phyloP scores from a whole-genome alignment of 2,797 vertebrate genomes.

The Epinephelus coioides region DNA sequence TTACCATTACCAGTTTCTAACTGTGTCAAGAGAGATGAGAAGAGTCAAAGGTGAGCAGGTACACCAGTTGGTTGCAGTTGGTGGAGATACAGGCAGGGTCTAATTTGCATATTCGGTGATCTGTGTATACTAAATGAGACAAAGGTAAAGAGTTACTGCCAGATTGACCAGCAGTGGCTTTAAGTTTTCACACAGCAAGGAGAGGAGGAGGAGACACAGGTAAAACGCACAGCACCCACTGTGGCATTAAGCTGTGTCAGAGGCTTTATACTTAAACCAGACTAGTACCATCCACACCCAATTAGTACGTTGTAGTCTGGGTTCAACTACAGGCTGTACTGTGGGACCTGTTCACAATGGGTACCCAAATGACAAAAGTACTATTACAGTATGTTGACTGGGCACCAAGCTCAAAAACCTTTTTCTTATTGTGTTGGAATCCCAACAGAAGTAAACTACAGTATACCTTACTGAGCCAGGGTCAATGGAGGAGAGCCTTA shows the following conservation, averaged over 20 bases:
- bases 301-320: slow-evolving; percentile 7
- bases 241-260: slow-evolving; percentile 6
- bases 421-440: slow-evolving; percentile 33
- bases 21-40: too few relatives aligned
- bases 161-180: too few relatives aligned
- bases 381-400: slow-evolving; percentile 12
- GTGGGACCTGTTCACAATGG: slow-evolving; percentile 24
- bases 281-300: slow-evolving; percentile 7
- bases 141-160: background rate
- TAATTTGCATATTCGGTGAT: background rate
- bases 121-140: background rate
- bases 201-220: too few relatives aligned
- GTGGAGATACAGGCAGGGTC: too few relatives aligned
- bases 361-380: slow-evolving; percentile 23
- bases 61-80: too few relatives aligned
- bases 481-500: slow-evolving; percentile 58
- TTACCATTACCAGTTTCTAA: too few relatives aligned
- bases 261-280: slow-evolving; percentile 6
- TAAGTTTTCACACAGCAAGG: too few relatives aligned
- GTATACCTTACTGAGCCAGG: slow-evolving; percentile 43
- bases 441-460: slow-evolving; percentile 28
- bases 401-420: slow-evolving; percentile 21
- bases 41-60: too few relatives aligned
- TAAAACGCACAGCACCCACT: too few relatives aligned
- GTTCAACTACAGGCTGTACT: slow-evolving; percentile 12